Conservation (phyloP, 2,888 invertebrate genomes). For the Alentia gelatinosa region DNA sequence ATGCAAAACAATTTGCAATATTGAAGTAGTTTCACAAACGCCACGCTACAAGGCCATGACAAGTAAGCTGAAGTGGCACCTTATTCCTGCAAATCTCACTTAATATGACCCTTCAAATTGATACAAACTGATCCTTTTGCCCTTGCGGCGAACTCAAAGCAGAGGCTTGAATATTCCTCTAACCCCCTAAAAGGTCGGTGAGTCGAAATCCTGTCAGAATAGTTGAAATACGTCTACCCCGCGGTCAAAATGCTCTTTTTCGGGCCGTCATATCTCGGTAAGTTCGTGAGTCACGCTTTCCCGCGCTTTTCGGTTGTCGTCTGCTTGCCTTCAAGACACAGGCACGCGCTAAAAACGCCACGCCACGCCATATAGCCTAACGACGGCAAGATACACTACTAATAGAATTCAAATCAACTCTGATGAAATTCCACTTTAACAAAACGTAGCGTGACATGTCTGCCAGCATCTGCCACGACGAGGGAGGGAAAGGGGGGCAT, state of each 20-base stretch:
- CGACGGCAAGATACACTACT: conserved; percentile 25
- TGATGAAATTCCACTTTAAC: conserved; percentile 47
- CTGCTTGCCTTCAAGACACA: not conserved
- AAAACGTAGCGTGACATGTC: conserved; percentile 20
- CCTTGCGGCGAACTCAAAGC: not conserved
- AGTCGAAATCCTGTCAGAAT: not conserved
- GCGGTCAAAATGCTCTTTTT: conserved; percentile 37
- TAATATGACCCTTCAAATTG: not conserved
- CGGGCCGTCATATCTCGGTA: not conserved
- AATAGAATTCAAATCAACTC: conserved; percentile 37
- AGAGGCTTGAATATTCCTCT: not conserved
- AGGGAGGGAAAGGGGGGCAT: not conserved
- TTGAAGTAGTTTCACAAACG: no score
- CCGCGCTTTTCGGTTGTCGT: conserved; percentile 24
- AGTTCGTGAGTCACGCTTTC: not conserved
- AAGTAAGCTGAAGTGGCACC: not conserved
- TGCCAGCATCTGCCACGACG: not conserved
- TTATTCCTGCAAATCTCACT: not conserved
- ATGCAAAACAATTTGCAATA: no score
- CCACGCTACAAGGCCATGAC: no score
- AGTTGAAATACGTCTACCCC: not conserved
- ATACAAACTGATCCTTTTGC: not conserved
- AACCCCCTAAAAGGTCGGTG: not conserved
- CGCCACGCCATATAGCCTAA: not conserved
- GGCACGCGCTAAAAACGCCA: not conserved